Evolutionary conservation across 1,140 invertebrate species (phyloP).

Genomic region (silkworm (Bombyx mori)): DNA sequence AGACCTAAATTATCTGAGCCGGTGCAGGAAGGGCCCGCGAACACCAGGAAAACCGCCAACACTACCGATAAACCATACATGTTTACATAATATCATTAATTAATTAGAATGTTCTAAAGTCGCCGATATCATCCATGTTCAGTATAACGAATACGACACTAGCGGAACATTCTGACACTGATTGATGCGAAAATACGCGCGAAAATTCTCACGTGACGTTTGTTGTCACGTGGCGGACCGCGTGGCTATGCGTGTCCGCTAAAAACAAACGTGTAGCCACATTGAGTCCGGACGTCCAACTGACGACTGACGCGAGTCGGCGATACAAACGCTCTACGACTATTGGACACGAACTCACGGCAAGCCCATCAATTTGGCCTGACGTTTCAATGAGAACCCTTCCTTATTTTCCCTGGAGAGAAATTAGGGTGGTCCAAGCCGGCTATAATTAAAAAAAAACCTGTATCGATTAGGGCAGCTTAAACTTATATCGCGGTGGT

Average conservation of each 20-base stretch:
- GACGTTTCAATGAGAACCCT: constrained; percentile 63
- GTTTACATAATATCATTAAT: constrained; percentile 13
- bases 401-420: constrained; percentile 47
- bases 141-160: too few species aligned
- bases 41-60: constrained; percentile 29
- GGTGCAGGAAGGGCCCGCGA: constrained; percentile 39
- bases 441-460: constrained; percentile 49
- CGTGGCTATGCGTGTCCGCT: constrained; percentile 37
- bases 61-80: constrained; percentile 32
- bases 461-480: constrained; percentile 18
- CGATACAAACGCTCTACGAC: constrained; percentile 45
- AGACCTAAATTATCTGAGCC: constrained; percentile 56
- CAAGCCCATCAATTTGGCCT: constrained; percentile 56
- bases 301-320: constrained; percentile 49
- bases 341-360: constrained; percentile 51
- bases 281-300: constrained; percentile 45
- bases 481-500: neutral
- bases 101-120: neutral
- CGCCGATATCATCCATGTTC: neutral
- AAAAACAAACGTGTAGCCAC: constrained; percentile 54
- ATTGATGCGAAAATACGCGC: too few species aligned
- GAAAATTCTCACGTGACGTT: neutral
- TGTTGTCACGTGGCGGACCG: constrained; percentile 27
- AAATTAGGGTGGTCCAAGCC: constrained; percentile 39
- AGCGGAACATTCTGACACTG: too few species aligned